Conservation (phyloP, 2,888 invertebrate genomes). For the Stramonita haemastoma region DNA sequence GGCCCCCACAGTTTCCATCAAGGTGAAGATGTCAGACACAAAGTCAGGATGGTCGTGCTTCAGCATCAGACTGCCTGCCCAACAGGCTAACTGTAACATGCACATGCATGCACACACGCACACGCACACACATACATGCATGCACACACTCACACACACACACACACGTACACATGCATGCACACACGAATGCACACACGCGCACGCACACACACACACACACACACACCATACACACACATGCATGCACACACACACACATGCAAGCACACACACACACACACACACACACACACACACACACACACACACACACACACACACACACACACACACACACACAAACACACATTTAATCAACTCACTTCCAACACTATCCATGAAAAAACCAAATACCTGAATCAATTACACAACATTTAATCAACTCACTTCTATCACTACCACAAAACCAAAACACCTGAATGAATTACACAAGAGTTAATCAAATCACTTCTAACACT, state of each 20-base stretch:
- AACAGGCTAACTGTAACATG: slow-evolving; percentile 79
- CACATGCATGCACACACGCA: neutral
- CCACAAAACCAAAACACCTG: too few species aligned
- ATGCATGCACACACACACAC: neutral
- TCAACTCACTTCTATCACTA: too few species aligned
- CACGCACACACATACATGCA: slow-evolving; percentile 6
- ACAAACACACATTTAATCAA: too few species aligned
- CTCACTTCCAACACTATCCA: too few species aligned
- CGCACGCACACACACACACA: neutral
- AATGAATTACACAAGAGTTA: too few species aligned
- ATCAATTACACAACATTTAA: too few species aligned
- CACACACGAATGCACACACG: neutral
- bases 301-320: slow-evolving; percentile 4
- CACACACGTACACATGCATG: neutral
- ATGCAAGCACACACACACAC: too few species aligned
- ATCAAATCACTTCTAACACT: too few species aligned
- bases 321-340: too few species aligned
- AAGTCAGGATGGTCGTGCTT: slow-evolving; percentile 84
- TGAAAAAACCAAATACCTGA: too few species aligned
- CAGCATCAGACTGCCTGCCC: slow-evolving; percentile 86
- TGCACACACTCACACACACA: neutral
- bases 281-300: too few species aligned
- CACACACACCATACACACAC: too few species aligned
- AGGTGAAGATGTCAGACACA: slow-evolving; percentile 82
- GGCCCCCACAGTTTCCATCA: slow-evolving; percentile 68